Conservation (phyloP, 2,113 vertebrate species). For the Sylvia atricapilla region DNA sequence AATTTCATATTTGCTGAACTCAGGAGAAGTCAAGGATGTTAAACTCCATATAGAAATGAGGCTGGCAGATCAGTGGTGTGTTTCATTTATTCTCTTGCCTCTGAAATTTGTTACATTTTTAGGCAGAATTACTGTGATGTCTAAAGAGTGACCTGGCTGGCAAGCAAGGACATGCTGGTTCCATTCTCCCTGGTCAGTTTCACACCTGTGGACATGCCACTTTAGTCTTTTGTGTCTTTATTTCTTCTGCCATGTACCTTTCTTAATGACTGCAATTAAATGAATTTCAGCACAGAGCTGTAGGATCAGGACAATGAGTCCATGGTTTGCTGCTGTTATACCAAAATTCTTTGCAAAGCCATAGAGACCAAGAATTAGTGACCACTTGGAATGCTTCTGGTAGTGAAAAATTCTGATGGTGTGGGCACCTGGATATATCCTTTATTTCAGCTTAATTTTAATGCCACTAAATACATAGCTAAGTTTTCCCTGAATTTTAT, state of each 20-base stretch:
- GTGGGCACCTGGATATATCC: not conserved
- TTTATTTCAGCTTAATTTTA: not conserved
- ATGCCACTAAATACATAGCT: not conserved
- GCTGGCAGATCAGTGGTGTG: not conserved
- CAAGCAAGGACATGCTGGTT: accelerated
- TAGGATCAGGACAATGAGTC: accelerated
- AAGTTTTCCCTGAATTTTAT: not conserved
- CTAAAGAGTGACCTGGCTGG: not conserved
- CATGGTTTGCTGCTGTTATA: not conserved
- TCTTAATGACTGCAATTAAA: not conserved
- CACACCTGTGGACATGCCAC: too few relatives aligned
- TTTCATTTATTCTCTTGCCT: not conserved
- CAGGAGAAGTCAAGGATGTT: not conserved
- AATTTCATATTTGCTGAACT: not conserved
- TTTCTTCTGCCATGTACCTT: not conserved
- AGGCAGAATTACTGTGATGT: not conserved
- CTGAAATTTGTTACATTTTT: not conserved
- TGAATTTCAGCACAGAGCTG: not conserved
- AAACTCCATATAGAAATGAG: not conserved
- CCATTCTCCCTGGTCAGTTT: not conserved
- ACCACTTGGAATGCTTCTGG: not conserved
- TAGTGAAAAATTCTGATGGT: not conserved
- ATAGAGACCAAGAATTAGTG: accelerated
- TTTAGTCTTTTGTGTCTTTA: not conserved
- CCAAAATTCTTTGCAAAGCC: not conserved